Evolutionary conservation across 2,113 vertebrate species (phyloP).

Genomic region (Bagarius yarrelli): DNA sequence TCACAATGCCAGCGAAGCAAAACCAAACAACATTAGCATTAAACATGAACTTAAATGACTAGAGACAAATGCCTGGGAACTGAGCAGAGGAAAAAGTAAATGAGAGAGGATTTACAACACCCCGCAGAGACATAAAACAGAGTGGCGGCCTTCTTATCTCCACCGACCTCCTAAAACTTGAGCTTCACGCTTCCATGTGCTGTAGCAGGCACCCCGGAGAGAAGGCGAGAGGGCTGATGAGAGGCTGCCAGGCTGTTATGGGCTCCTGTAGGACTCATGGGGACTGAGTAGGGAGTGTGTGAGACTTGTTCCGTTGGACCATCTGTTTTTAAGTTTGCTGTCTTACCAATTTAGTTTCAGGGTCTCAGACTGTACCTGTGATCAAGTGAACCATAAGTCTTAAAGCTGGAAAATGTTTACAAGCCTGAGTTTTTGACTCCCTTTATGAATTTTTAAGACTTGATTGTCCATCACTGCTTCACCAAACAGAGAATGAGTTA

Average conservation of each 20-base stretch:
- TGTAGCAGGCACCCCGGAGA: slow-evolving; percentile 23
- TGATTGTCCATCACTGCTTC: neutral
- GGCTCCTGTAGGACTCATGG: slow-evolving; percentile 35
- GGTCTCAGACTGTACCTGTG: slow-evolving; percentile 30
- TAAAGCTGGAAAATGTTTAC: slow-evolving; percentile 19
- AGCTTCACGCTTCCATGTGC: slow-evolving; percentile 50
- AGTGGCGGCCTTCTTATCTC: slow-evolving; percentile 48
- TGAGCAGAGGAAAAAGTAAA: slow-evolving; percentile 26
- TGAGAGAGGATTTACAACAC: slow-evolving; percentile 51
- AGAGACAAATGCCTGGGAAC: slow-evolving; percentile 38
- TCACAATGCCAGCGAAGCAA: neutral
- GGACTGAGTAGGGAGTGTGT: slow-evolving; percentile 21
- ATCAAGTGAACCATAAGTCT: neutral
- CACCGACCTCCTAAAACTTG: slow-evolving; percentile 46
- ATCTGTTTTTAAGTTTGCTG: slow-evolving; percentile 49
- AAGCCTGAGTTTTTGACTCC: neutral
- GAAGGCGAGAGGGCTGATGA: slow-evolving; percentile 16
- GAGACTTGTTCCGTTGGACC: slow-evolving; percentile 39
- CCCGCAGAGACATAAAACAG: slow-evolving; percentile 46
- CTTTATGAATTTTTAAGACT: neutral
- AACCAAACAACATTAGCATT: slow-evolving; percentile 40
- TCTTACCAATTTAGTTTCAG: slow-evolving; percentile 15
- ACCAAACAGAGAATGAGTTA: neutral
- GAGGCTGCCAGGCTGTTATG: slow-evolving; percentile 22
- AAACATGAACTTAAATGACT: slow-evolving; percentile 39